Base-by-base conservation (phyloP, 2,113 vertebrate species). In the Callocephalon fimbriatum region DNA sequence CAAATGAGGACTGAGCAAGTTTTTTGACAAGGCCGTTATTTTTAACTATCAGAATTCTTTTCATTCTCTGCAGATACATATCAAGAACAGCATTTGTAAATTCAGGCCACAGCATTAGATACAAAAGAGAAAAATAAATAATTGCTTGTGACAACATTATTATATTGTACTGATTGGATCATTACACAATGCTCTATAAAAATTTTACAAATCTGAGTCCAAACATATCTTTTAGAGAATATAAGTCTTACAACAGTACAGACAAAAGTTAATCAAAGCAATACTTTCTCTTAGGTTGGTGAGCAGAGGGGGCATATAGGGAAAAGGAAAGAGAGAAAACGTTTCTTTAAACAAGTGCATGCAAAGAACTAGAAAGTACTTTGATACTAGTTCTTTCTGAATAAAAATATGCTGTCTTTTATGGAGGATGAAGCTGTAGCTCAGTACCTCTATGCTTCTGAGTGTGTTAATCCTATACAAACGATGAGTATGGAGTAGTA, bases 311-410 rank as follows among this genome's bases (percentile, higher is more conserved):
- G 19, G 15, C 44, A 71, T 63, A 62, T 42, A 75, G 44, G 26
- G 63, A 79, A 86, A 88, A 40, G 25, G 86, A 88, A 79, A 67
- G 86, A 86, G 18, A 90, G 37, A 27, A 90, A 70, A 94, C 40
- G 31, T 78, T 82, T 86, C 74, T 93, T 95, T 94, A 93, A 88
- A 86, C 42, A 76, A 95, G 29, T 84, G 17, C 72, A 94, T 94
- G 67, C 70, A 91, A 96, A 87, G 73, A 90, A 92, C 83, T 86
- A 86, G 78, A 79, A 88, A 65, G 65, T 88, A 68, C 71, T 95
- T 96, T 83, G 91, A 93, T 95, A 90, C 21, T 76, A 58, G 51
- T 80, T 90, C 48, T 96, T 91, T 20, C n/a, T 21, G 65, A 89
- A 88, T 88, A 90, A 94, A 94, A 90, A 88, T 87, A 42, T 86